phyloP scores from a whole-genome alignment of 2,888 invertebrate species.

The Chromoteleia sp. region DNA sequence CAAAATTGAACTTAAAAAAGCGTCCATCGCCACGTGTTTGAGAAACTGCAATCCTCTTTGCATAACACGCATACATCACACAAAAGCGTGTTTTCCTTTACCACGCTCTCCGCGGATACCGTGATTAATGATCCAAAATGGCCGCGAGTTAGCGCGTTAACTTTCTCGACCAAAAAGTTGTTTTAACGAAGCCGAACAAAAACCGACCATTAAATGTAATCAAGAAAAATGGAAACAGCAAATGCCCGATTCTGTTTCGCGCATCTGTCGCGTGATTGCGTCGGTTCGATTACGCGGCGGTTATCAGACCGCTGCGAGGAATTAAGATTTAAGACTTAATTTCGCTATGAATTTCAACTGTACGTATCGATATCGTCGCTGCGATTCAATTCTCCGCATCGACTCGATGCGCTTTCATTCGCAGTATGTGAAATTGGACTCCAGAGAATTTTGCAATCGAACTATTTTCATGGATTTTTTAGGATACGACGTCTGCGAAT shows the following conservation, averaged over 20 bases:
- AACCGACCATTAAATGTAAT: slow-evolving; percentile 13
- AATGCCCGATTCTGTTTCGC: not conserved
- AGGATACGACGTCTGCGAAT: not conserved
- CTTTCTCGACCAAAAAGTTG: slow-evolving; percentile 2
- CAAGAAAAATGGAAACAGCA: slow-evolving; percentile 11
- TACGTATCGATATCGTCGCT: slow-evolving; percentile 17
- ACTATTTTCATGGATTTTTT: not conserved
- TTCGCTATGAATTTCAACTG: slow-evolving; percentile 24
- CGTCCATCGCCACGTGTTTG: not conserved
- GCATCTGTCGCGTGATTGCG: slow-evolving; percentile 8
- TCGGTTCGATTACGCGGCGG: slow-evolving; percentile 1
- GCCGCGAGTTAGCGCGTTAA: not conserved
- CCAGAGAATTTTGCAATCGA: not conserved
- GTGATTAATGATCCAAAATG: slow-evolving; percentile 14
- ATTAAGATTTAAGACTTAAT: slow-evolving; percentile 33
- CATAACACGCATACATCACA: slow-evolving; percentile 14
- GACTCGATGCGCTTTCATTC: slow-evolving; percentile 6
- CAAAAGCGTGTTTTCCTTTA: slow-evolving; percentile 2
- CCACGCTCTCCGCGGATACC: not conserved
- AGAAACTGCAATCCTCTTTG: slow-evolving; percentile 32
- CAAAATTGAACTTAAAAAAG: no score
- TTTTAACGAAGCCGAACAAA: slow-evolving; percentile 1
- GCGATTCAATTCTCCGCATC: slow-evolving; percentile 2
- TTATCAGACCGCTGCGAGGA: slow-evolving; percentile 10
- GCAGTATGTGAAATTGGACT: not conserved